phyloP scores from a whole-genome alignment of 92 coral and sea anemone genomes.

The Montipora capitata region DNA sequence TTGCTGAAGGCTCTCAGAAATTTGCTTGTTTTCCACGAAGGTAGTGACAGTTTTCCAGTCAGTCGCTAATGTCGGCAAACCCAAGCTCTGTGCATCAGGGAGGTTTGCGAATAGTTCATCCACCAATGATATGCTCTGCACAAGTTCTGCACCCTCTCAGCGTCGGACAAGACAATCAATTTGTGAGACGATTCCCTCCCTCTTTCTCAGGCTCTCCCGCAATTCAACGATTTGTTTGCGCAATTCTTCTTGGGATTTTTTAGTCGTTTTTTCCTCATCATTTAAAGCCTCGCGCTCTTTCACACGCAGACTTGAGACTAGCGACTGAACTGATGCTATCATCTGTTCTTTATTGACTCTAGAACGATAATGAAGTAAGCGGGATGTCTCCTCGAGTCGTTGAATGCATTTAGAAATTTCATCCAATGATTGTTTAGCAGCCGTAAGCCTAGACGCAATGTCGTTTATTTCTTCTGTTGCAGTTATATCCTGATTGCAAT shows the following conservation, averaged over 20 bases:
- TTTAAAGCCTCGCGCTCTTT: constrained; percentile 6
- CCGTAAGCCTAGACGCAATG: constrained; percentile 9
- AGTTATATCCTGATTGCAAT: constrained; percentile 21
- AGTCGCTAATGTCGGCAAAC: neutral
- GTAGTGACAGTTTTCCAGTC: neutral
- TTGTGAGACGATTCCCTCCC: neutral
- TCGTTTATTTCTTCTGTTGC: constrained; percentile 3
- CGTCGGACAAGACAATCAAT: constrained; percentile 16
- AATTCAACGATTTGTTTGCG: neutral
- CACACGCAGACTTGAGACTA: neutral
- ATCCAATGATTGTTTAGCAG: neutral
- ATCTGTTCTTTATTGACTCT: neutral
- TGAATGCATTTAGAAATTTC: neutral
- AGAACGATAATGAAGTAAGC: neutral
- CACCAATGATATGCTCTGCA: neutral
- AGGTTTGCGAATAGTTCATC: constrained; percentile 11
- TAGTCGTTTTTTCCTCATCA: constrained; percentile 20
- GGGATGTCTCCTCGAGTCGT: neutral
- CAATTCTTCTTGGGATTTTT: neutral
- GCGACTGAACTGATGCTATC: neutral
- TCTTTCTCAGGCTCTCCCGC: neutral
- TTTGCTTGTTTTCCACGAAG: constrained; percentile 12
- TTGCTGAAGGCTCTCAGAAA: constrained; percentile 1
- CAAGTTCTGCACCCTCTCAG: neutral
- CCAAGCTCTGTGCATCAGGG: neutral